Evolutionary conservation across 2,888 invertebrate genomes (phyloP).

Genomic region (Xanthorhoe spadicearia): DNA sequence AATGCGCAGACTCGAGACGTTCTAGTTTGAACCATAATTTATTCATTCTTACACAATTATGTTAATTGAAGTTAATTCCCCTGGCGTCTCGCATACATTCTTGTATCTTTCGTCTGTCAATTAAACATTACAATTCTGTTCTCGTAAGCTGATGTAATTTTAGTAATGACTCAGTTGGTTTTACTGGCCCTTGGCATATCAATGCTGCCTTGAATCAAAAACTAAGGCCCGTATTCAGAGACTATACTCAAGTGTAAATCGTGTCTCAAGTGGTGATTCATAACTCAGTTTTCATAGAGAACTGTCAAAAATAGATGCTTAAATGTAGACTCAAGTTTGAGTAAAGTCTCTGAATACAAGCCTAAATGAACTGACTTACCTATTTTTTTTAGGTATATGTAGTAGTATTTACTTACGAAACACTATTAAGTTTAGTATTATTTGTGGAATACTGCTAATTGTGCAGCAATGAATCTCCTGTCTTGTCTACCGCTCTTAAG

Average conservation of each 20-base stretch:
- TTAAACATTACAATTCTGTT: conserved; percentile 39
- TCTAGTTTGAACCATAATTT: conserved; percentile 43
- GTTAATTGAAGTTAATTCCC: conserved; percentile 58
- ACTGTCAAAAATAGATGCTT: too few species aligned
- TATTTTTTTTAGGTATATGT: background rate
- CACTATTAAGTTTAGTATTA: background rate
- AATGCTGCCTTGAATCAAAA: conserved; percentile 14
- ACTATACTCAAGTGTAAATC: too few species aligned
- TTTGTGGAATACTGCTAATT: too few species aligned
- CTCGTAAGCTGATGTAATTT: conserved; percentile 37
- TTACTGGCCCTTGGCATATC: conserved; percentile 25
- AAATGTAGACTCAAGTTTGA: too few species aligned
- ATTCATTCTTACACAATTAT: conserved; percentile 55
- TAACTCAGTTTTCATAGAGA: too few species aligned
- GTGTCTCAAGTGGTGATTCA: too few species aligned
- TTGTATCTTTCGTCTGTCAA: conserved; percentile 36
- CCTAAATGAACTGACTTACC: background rate
- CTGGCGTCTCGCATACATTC: conserved; percentile 38
- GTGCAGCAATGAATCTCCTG: too few species aligned
- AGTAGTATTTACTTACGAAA: background rate
- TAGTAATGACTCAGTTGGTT: conserved; percentile 29
- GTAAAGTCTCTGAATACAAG: too few species aligned
- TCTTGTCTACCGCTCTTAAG: too few species aligned
- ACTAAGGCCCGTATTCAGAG: too few species aligned
- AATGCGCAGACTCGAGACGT: conserved; percentile 32